These are phyloP conservation scores for Sebastes trivittatus DNA, from an alignment of 2,797 vertebrate species.

Conservation along the genomic window DNA sequence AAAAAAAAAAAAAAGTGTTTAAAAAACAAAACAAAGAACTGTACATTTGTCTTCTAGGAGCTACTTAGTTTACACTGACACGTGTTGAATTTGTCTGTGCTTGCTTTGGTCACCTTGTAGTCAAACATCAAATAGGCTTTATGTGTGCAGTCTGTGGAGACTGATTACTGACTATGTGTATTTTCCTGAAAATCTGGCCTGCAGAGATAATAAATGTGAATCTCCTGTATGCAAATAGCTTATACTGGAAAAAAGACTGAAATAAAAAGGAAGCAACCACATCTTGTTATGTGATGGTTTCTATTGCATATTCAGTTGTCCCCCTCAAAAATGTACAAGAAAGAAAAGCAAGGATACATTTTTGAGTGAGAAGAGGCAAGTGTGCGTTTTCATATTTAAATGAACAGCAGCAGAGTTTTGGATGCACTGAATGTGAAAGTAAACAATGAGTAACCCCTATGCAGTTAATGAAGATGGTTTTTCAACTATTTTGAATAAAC, in stretches of 20 bases:
- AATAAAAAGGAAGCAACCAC: constrained; percentile 39
- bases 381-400: constrained; percentile 55
- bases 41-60: constrained; percentile 61
- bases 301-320: constrained; percentile 80
- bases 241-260: constrained; percentile 54
- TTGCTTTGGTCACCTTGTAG: constrained; percentile 77
- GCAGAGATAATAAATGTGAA: constrained; percentile 67
- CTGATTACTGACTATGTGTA: constrained; percentile 25
- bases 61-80: constrained; percentile 41
- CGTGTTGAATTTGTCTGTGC: constrained; percentile 50
- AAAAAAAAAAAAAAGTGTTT: background rate
- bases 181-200: constrained; percentile 75
- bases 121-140: constrained; percentile 63
- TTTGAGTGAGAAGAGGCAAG: constrained; percentile 73
- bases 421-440: constrained; percentile 77
- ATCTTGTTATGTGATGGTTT: constrained; percentile 54
- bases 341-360: constrained; percentile 57
- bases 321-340: constrained; percentile 62
- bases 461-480: constrained; percentile 43
- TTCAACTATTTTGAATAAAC: constrained; percentile 34
- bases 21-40: constrained; percentile 35
- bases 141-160: constrained; percentile 47
- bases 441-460: constrained; percentile 62
- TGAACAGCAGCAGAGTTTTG: constrained; percentile 71
- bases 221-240: constrained; percentile 73